phyloP scores from a whole-genome alignment of 2,113 vertebrate species.

The Arenaria interpres region DNA sequence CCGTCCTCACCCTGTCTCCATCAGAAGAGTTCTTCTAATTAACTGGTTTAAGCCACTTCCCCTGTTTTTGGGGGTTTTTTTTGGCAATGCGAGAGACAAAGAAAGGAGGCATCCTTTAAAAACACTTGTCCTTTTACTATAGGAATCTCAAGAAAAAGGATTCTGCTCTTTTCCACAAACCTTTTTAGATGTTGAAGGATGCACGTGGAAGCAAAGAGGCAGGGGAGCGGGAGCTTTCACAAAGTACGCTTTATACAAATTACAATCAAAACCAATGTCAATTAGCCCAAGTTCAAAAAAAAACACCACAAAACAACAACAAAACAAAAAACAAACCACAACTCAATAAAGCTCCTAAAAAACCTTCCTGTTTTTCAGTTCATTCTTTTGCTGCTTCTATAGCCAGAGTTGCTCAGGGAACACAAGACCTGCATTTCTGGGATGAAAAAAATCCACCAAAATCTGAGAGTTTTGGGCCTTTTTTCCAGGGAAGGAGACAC shows the following conservation, averaged over 20 bases:
- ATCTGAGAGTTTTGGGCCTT: background rate
- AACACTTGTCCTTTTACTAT: background rate
- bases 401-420: background rate
- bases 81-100: background rate
- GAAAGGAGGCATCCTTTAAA: background rate
- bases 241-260: background rate
- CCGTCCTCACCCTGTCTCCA: background rate
- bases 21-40: background rate
- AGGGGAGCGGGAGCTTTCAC: accelerated
- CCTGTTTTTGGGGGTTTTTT: background rate
- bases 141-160: background rate
- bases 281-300: background rate
- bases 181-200: background rate
- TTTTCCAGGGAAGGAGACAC: background rate
- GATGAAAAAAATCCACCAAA: accelerated
- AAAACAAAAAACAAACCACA: no score
- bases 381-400: background rate
- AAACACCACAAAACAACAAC: background rate
- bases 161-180: background rate
- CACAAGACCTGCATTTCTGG: background rate
- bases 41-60: background rate
- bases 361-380: background rate
- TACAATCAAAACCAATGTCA: no score
- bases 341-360: background rate
- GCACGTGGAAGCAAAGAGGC: accelerated